A percentile compares a stretch with the other conserved stretches of the same genome.
Conservation (phyloP, 2,113 vertebrate genomes). For the Vicugna pacos region DNA sequence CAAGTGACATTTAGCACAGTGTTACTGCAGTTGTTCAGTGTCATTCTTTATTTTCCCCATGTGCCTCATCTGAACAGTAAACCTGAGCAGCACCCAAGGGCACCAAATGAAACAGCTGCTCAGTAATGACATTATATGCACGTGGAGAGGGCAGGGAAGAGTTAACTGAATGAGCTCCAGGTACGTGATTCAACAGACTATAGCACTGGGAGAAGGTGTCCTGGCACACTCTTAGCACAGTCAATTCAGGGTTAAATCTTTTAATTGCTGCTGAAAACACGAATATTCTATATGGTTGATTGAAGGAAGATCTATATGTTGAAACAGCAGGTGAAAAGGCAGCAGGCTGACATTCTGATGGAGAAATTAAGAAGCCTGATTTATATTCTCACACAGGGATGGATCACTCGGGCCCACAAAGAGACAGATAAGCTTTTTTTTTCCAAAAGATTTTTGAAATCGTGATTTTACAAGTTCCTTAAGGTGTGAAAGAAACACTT, state of each 20-base stretch:
- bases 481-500: neutral
- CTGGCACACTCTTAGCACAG: neutral
- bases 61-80: neutral
- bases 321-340: neutral
- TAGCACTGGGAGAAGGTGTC: neutral
- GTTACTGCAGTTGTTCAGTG: neutral
- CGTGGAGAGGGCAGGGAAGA: neutral
- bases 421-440: neutral
- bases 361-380: slow-evolving; percentile 22
- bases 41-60: slow-evolving; percentile 12
- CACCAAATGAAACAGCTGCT: neutral
- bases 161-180: neutral
- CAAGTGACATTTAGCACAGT: neutral
- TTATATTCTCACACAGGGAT: slow-evolving; percentile 16
- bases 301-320: slow-evolving; percentile 31
- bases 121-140: neutral
- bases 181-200: neutral
- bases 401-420: neutral
- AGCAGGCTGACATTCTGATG: neutral
- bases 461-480: neutral
- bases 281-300: neutral
- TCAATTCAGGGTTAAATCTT: slow-evolving; percentile 31
- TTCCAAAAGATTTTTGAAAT: neutral
- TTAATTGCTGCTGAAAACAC: neutral
- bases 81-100: neutral